Evolutionary conservation across 2,888 invertebrate genomes (phyloP).

Genomic region (Gryllus longicercus): DNA sequence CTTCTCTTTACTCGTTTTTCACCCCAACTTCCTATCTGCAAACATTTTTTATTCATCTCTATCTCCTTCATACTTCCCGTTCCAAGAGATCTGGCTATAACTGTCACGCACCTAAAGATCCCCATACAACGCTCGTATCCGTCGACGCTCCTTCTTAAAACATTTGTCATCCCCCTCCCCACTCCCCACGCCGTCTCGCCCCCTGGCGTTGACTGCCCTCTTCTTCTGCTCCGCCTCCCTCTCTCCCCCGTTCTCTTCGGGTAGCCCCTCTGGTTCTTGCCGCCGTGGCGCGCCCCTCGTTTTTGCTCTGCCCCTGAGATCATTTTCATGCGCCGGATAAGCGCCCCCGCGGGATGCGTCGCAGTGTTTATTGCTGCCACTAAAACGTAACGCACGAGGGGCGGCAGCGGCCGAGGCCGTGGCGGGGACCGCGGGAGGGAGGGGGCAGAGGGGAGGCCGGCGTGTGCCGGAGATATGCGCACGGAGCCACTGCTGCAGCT

Average conservation of each 20-base stretch:
- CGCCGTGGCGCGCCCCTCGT: slow-evolving; percentile 17
- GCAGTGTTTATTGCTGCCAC: slow-evolving; percentile 33
- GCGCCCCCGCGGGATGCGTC: slow-evolving; percentile 26
- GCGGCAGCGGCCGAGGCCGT: neutral
- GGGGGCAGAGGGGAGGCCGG: slow-evolving; percentile 2
- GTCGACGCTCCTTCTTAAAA: no score
- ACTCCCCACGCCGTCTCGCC: neutral
- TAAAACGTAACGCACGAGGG: slow-evolving; percentile 28
- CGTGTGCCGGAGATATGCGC: neutral
- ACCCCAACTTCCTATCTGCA: no score
- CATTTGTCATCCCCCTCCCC: neutral
- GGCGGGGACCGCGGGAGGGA: neutral
- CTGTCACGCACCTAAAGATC: no score
- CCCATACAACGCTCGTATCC: no score
- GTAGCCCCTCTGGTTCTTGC: neutral
- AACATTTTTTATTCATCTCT: no score
- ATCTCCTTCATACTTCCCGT: no score
- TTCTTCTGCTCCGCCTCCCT: slow-evolving; percentile 17
- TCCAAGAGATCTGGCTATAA: no score
- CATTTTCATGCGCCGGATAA: slow-evolving; percentile 32
- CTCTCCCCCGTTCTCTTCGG: neutral
- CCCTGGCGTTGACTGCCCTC: neutral
- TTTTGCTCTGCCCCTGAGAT: slow-evolving; percentile 25
- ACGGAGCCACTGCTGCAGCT: neutral
- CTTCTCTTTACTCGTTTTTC: no score